These are phyloP conservation scores for Gymnarchus niloticus DNA, from an alignment of 2,113 vertebrate species.

Conservation along the genomic window DNA sequence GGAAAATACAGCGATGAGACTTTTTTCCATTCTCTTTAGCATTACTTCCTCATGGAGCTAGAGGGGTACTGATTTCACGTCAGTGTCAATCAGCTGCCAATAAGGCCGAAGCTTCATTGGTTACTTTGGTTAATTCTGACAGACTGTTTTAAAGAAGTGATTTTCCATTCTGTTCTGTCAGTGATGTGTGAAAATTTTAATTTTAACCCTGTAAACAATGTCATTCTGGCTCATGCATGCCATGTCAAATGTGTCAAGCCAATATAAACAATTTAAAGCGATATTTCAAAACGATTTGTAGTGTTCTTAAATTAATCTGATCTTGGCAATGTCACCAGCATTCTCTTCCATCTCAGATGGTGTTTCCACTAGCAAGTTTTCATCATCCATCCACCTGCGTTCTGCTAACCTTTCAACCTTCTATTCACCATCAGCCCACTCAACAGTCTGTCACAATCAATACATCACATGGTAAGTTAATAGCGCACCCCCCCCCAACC, in stretches of 20 bases:
- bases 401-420: not conserved
- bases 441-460: slow-evolving; percentile 1
- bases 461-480: not conserved
- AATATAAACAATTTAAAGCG: not conserved
- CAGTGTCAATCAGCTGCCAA: slow-evolving; percentile 1
- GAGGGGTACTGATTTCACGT: not conserved
- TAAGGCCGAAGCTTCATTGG: not conserved
- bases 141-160: not conserved
- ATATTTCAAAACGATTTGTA: not conserved
- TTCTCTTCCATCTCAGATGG: not conserved
- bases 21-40: not conserved
- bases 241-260: not conserved
- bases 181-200: not conserved
- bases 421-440: not conserved
- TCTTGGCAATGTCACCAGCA: too few relatives aligned
- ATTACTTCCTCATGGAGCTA: not conserved
- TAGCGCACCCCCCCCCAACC: not conserved
- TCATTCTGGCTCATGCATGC: too few relatives aligned
- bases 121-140: not conserved
- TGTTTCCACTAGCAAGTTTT: not conserved
- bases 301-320: too few relatives aligned
- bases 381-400: not conserved
- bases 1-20: not conserved
- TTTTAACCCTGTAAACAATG: not conserved
- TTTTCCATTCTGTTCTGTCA: not conserved